A percentile compares a stretch with the other conserved stretches of the same genome.
Evolutionary conservation across 2,797 vertebrate genomes (phyloP).

Genomic region (Echiichthys vipera): DNA sequence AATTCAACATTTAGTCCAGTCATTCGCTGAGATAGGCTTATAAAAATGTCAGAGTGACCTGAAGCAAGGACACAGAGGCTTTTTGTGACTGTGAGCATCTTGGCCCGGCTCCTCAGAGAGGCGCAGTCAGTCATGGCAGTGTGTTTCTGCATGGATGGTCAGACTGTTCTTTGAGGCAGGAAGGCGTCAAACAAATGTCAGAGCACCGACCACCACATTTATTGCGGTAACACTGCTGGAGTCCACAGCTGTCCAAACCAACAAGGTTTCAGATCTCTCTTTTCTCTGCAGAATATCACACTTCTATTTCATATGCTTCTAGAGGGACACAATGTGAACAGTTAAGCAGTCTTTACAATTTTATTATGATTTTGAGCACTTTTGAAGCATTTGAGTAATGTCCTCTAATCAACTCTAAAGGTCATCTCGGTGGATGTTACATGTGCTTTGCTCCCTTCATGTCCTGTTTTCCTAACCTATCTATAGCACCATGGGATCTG

Average conservation of each 20-base stretch:
- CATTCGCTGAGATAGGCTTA: background rate
- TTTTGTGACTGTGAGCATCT: constrained; percentile 20
- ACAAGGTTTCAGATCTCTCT: constrained; percentile 8
- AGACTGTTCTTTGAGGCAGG: constrained; percentile 18
- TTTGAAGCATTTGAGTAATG: background rate
- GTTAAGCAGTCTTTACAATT: background rate
- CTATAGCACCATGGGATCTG: constrained; percentile 12
- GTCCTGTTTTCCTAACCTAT: background rate
- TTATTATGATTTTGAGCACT: background rate
- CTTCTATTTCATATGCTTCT: background rate
- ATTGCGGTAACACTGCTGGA: background rate
- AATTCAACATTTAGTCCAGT: constrained; percentile 12
- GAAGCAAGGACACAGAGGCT: constrained; percentile 7
- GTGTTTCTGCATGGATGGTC: constrained; percentile 49
- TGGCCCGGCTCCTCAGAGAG: constrained; percentile 25
- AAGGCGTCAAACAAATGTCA: constrained; percentile 45
- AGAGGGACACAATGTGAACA: background rate
- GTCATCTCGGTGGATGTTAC: constrained; percentile 11
- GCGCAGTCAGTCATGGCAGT: constrained; percentile 19
- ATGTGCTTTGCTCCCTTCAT: background rate
- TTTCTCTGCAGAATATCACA: constrained; percentile 2
- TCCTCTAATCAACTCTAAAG: constrained; percentile 4
- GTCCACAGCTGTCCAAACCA: constrained; percentile 15
- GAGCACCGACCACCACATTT: background rate
- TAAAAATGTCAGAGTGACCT: constrained; percentile 42